Evolutionary conservation across 1,140 invertebrate genomes (phyloP), one percentile per base, ranked within the genome.

Genomic region (Drosophila neocordata): DNA sequence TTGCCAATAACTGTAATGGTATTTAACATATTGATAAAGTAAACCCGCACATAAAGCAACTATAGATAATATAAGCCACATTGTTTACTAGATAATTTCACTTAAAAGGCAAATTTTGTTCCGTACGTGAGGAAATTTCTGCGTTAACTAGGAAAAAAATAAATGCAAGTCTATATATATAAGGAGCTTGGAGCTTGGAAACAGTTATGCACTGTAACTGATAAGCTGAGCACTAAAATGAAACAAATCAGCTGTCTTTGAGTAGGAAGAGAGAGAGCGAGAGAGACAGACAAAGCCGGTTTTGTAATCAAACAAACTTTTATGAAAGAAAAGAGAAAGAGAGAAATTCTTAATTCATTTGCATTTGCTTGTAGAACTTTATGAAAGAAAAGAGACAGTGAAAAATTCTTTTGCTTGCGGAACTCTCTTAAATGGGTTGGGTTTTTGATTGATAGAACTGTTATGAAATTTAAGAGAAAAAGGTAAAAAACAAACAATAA

Each of bases 1-100:
- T 15, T 72, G 56, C 90, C 90, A 91, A 55, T 79, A 53, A 1
- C 48, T 74, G 41, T 90, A 91, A 13, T 71, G 68, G 5, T 64
- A 61, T 20, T 58, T 73, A 7, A 87, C 53, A 44, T 64, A 75
- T 4, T 65, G 24, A 34, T 66, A 59, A 0, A 85, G 13, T 38
- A 80, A 0, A 0, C 20, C 57, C 44, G 22, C 22, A 24, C n/a
- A 24, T 24, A 1, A 71, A 12, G n/a, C 8, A 48, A 2, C 37
- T 9, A 74, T 7, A n/a, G 66, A 12, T 3, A 71, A 3, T 12
- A 69, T 3, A 1, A 48, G 3, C 51, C 62, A 85, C 82, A 85
- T 84, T 35, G 27, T 31, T 31, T 6, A 31, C 15, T 34, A 24
- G 4, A 11, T 13, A 55, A 22, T 63, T 24, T 9, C n/a, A 51